Evolutionary conservation across 2,888 invertebrate genomes (phyloP).

Genomic region (Archips xylosteana): DNA sequence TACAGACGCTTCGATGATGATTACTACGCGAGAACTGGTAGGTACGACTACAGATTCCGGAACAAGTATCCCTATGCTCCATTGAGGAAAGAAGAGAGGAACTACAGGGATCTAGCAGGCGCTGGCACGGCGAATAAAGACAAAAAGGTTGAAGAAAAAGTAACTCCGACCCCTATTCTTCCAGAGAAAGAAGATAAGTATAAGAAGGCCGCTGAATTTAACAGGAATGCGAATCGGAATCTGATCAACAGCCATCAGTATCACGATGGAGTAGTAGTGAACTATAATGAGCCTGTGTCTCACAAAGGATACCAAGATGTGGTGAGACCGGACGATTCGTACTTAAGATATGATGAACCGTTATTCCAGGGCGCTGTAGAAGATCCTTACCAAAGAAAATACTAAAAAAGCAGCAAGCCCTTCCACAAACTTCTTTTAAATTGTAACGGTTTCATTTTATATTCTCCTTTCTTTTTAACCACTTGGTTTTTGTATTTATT

Average conservation of each 20-base stretch:
- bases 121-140: constrained; percentile 74
- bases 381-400: constrained; percentile 79
- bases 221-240: constrained; percentile 64
- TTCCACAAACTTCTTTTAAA: not conserved
- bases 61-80: constrained; percentile 76
- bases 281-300: constrained; percentile 65
- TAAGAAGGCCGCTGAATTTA: constrained; percentile 50
- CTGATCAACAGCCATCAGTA: constrained; percentile 80
- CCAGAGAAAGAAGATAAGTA: constrained; percentile 76
- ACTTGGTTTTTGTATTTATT: constrained; percentile 18
- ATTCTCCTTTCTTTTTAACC: constrained; percentile 2
- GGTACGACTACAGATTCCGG: constrained; percentile 78
- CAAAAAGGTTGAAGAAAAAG: constrained; percentile 77
- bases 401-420: constrained; percentile 53
- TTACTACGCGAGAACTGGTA: constrained; percentile 69
- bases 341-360: constrained; percentile 75
- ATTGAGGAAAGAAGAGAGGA: constrained; percentile 77
- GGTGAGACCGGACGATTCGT: constrained; percentile 70
- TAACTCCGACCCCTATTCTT: constrained; percentile 76
- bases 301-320: constrained; percentile 73
- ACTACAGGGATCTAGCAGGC: constrained; percentile 75
- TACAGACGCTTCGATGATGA: constrained; percentile 77
- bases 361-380: constrained; percentile 75
- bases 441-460: constrained; percentile 3
- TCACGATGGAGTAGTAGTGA: constrained; percentile 64